Conservation (phyloP, 2,888 invertebrate genomes). For the Lasioglossum morio region DNA sequence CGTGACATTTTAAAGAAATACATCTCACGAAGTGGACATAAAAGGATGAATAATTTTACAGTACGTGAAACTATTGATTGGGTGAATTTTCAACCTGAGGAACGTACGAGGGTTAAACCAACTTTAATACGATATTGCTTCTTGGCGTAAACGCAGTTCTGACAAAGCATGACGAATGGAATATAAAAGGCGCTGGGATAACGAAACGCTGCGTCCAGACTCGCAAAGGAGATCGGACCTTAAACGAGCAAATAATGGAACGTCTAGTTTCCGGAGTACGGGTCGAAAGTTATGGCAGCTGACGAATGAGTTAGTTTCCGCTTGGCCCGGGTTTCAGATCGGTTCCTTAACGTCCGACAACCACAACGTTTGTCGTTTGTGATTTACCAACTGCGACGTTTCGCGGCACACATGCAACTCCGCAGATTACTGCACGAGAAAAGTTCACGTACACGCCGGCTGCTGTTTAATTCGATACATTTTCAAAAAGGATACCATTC, state of each 20-base stretch:
- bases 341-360: not conserved
- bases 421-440: not conserved
- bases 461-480: not conserved
- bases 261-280: slow-evolving; percentile 9
- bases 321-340: not conserved
- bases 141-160: no score
- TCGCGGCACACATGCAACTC: not conserved
- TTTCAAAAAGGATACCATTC: not conserved
- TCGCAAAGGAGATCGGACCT: no score
- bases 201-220: no score
- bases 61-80: no score
- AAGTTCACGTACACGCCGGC: not conserved
- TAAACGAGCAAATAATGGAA: slow-evolving; percentile 24
- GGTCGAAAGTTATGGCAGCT: slow-evolving; percentile 41
- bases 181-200: no score
- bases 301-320: slow-evolving; percentile 33
- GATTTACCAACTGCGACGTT: not conserved
- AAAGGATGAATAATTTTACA: no score
- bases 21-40: no score
- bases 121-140: no score
- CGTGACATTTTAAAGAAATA: no score
- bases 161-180: no score
- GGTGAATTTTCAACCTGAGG: no score
- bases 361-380: not conserved
- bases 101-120: no score